Conservation (phyloP, 2,797 vertebrate species). For the Zenarchopterus dispar region DNA sequence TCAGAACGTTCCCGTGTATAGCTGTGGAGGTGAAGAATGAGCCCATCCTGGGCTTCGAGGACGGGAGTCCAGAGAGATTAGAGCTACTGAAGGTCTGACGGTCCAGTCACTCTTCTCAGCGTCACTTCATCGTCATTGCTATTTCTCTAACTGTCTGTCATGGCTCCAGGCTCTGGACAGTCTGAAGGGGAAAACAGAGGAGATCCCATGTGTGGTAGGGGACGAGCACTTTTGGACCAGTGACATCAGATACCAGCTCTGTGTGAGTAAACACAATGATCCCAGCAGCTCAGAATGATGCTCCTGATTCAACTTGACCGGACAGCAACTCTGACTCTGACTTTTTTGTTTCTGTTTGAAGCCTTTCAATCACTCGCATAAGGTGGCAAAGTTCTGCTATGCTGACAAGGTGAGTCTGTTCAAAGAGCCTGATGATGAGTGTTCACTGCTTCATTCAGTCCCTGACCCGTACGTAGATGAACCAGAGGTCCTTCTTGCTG, state of each 20-base stretch:
- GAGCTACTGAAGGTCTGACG: conserved; percentile 86
- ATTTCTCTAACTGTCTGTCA: neutral
- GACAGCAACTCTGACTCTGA: neutral
- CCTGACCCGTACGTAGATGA: too few species aligned
- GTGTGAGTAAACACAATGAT: conserved; percentile 77
- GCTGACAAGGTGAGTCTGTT: conserved; percentile 88
- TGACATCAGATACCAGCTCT: conserved; percentile 88
- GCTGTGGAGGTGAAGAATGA: conserved; percentile 89
- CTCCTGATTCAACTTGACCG: too few species aligned
- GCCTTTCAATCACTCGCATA: conserved; percentile 93
- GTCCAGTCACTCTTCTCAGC: too few species aligned
- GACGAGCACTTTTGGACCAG: conserved; percentile 93
- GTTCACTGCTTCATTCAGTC: too few species aligned
- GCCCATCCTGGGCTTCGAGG: conserved; percentile 86
- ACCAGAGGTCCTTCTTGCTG: too few species aligned
- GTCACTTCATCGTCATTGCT: too few species aligned
- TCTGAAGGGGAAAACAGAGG: conserved; percentile 86
- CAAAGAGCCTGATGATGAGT: too few species aligned
- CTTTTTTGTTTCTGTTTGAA: conserved; percentile 49
- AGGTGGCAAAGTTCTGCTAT: conserved; percentile 94
- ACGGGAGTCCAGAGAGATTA: conserved; percentile 84
- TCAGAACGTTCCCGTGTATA: conserved; percentile 72
- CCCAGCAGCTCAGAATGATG: neutral
- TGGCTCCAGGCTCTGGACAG: conserved; percentile 80
- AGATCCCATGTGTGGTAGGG: conserved; percentile 92